Percentiles rank a stretch among this genome's conserved stretches.
Conservation (phyloP, 2,888 invertebrate species). For the Rhabditoides inermis region DNA sequence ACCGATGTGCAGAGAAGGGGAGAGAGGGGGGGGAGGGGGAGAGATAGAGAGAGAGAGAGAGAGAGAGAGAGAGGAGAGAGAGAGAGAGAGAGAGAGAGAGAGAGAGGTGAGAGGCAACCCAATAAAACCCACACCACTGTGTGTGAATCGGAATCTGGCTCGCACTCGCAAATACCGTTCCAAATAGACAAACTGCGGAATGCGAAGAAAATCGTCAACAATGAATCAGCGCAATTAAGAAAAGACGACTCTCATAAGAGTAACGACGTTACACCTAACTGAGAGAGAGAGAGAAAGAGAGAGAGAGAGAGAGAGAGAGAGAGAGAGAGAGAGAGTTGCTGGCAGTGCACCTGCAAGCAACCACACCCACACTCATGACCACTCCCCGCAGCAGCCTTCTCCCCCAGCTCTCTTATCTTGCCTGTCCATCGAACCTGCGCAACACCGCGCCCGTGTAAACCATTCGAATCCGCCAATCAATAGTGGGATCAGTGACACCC, state of each 20-base stretch:
- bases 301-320: slow-evolving; percentile 9
- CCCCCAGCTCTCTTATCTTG: no score
- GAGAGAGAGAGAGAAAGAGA: slow-evolving; percentile 2
- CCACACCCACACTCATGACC: neutral
- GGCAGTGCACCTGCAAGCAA: neutral
- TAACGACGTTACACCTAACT: neutral
- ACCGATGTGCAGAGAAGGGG: slow-evolving; percentile 4
- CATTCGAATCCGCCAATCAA: no score
- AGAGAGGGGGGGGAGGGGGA: slow-evolving; percentile 7
- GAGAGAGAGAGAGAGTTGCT: slow-evolving; percentile 2
- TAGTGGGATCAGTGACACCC: no score
- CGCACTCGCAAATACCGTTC: no score
- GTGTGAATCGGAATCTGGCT: no score
- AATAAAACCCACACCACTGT: no score
- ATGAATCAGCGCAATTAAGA: neutral
- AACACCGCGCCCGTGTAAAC: no score
- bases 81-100: slow-evolving; percentile 11
- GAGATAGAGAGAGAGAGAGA: slow-evolving; percentile 11
- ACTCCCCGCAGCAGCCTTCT: no score
- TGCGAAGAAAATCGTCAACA: neutral
- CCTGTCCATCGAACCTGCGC: no score
- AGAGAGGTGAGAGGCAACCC: slow-evolving; percentile 12
- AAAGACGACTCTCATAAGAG: slow-evolving; percentile 3
- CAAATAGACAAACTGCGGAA: no score
- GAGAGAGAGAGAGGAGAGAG: slow-evolving; percentile 12